A percentile compares a stretch with the other conserved stretches of the same genome.
These are phyloP conservation scores for Todus mexicanus DNA, from an alignment of 2,797 vertebrate genomes.

Conservation along the genomic window DNA sequence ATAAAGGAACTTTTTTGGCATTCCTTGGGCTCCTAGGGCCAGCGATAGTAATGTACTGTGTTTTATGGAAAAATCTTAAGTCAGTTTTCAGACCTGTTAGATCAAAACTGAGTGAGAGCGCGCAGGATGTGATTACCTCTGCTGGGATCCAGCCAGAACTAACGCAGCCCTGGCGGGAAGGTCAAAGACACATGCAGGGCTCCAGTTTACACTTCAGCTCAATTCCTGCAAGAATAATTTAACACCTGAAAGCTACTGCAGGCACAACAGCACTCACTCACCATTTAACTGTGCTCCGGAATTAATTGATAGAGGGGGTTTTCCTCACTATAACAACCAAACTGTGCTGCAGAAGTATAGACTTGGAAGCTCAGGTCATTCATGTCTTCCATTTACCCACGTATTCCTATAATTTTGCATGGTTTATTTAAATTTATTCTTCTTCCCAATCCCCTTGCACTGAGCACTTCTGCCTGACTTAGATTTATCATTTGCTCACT, in stretches of 20 bases:
- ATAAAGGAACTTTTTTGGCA: neutral
- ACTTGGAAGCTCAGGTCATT: neutral
- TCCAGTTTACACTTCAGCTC: neutral
- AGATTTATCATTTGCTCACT: neutral
- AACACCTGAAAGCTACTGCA: neutral
- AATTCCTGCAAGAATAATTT: neutral
- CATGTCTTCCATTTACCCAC: neutral
- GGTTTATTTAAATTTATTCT: neutral
- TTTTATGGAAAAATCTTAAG: neutral
- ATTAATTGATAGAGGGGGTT: neutral
- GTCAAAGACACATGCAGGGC: neutral
- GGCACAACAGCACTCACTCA: neutral
- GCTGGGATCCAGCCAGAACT: neutral
- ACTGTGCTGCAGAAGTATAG: neutral
- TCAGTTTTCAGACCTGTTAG: neutral
- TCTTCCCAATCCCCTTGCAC: neutral
- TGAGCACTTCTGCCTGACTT: neutral
- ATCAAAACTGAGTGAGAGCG: neutral
- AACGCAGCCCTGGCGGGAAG: neutral
- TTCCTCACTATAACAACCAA: neutral
- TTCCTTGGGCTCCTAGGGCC: neutral
- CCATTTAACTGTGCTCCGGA: neutral
- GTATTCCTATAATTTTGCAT: neutral
- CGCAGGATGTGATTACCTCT: neutral
- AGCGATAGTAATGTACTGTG: rapidly evolving